Evolutionary conservation across 2,797 vertebrate species (phyloP).

Genomic region (Phalanger gymnotis): DNA sequence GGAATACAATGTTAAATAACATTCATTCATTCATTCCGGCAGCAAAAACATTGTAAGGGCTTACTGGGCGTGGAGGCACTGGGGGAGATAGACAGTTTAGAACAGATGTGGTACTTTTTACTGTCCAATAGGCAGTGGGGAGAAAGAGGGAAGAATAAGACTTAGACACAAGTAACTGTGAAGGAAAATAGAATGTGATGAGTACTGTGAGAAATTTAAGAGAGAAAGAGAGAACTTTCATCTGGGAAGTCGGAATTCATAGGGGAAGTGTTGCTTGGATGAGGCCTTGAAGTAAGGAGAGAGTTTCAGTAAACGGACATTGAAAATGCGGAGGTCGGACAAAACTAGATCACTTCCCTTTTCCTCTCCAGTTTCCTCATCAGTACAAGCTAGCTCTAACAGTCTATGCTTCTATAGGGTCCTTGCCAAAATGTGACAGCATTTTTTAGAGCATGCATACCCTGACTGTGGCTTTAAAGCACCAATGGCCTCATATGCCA

Average conservation of each 20-base stretch:
- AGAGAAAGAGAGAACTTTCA: not conserved
- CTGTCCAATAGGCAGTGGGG: not conserved
- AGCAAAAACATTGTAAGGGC: not conserved
- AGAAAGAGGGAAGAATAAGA: not conserved
- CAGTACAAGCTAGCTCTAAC: not conserved
- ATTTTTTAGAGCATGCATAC: constrained; percentile 1
- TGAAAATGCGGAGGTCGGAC: not conserved
- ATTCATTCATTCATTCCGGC: not conserved
- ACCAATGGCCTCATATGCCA: constrained; percentile 17
- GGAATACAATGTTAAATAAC: not conserved
- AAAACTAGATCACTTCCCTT: not conserved
- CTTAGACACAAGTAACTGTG: not conserved
- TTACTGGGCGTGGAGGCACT: not conserved
- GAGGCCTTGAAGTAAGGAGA: not conserved
- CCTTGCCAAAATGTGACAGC: constrained; percentile 4
- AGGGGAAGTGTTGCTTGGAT: not conserved
- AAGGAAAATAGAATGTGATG: not conserved
- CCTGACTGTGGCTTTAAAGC: not conserved
- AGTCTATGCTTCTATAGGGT: not conserved
- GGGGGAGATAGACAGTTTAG: not conserved
- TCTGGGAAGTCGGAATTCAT: not conserved
- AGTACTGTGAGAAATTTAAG: not conserved
- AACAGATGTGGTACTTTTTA: not conserved
- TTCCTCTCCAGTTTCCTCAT: not conserved
- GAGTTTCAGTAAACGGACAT: not conserved